Base-by-base conservation (phyloP, 2,888 invertebrate species). In the Tenthredo livida region DNA sequence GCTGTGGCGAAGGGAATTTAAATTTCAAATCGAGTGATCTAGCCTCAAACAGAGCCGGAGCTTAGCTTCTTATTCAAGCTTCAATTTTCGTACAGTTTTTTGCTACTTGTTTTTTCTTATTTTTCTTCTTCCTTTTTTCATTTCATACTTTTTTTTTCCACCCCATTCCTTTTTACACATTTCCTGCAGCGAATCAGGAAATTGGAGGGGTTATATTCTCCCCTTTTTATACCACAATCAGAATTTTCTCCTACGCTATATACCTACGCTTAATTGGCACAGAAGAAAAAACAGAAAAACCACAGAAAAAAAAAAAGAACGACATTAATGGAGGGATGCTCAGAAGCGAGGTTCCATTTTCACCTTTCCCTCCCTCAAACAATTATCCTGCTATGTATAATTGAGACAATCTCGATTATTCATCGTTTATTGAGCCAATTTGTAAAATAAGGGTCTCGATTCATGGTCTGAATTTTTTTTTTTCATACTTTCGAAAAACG, bases 1-100 rank as follows among this genome's bases (percentile, higher is more conserved):
- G 40, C 40, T 61, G 61, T 61, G 80, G 54, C 54, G 15, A 12
- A 40, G 47, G 9, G 10, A 77, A 77, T 77, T 77, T 77, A 77
- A 77, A 77, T 77, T 77, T 77, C 54, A 77, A 77, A 77, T 77
- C 50, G 29, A 33, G 29, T 77, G 77, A 77, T 77, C 77, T 77
- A 54, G 50, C 77, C 77, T 25, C 54, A n/a, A 77, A 54, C 33
- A 77, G 54, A 77, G 29, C 29, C 17, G 10, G 77, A 75, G 75
- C 50, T 54, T 29, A n/a, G 29, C 33, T 77, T 77, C 17, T 77
- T 77, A 17, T 77, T 77, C 17, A 67, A 67, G 29, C 67, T 67
- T 17, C 29, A 67, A 67, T 67, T 67, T 67, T 67, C 67, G 15
- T 33, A 3, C 33, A 67, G 33, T 54, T 50, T 77, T 77, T 37